Percentiles rank a stretch among this genome's conserved stretches.
Evolutionary conservation across 2,888 invertebrate genomes (phyloP).

Genomic region (Monochamus alternatus): DNA sequence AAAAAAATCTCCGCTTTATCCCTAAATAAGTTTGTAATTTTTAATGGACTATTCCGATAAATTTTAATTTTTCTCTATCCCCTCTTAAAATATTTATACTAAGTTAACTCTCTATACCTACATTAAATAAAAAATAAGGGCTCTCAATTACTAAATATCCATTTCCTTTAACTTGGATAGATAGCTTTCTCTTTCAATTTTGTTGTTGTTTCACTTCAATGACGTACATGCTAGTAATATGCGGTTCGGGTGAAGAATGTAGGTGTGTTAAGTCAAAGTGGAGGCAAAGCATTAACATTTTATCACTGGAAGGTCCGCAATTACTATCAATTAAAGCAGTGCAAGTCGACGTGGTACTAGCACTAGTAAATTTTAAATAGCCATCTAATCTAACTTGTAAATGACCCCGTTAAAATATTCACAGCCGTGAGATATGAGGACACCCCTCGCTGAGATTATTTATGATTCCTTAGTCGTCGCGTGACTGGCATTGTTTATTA

Average conservation of each 20-base stretch:
- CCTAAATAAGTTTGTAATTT: no score
- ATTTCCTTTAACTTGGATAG: no score
- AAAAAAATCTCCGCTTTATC: no score
- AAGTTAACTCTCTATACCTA: no score
- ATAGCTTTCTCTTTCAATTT: no score
- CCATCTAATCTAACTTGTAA: constrained; percentile 65
- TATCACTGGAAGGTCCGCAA: constrained; percentile 54
- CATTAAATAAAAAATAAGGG: no score
- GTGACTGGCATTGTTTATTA: constrained; percentile 65
- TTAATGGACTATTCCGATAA: no score
- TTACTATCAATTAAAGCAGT: constrained; percentile 64
- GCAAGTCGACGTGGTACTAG: constrained; percentile 44
- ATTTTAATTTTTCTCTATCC: no score
- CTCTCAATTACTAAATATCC: no score
- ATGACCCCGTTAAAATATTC: constrained; percentile 44
- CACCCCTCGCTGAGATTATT: constrained; percentile 63
- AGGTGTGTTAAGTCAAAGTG: not conserved
- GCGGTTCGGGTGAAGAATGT: not conserved
- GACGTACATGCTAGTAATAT: no score
- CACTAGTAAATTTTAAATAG: constrained; percentile 60
- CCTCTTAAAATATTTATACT: no score
- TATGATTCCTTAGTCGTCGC: constrained; percentile 61
- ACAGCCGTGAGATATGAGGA: constrained; percentile 48
- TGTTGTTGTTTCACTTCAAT: no score
- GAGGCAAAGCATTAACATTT: constrained; percentile 47